Conservation (phyloP, 2,888 invertebrate species). For the Rhamnusium bicolor region DNA sequence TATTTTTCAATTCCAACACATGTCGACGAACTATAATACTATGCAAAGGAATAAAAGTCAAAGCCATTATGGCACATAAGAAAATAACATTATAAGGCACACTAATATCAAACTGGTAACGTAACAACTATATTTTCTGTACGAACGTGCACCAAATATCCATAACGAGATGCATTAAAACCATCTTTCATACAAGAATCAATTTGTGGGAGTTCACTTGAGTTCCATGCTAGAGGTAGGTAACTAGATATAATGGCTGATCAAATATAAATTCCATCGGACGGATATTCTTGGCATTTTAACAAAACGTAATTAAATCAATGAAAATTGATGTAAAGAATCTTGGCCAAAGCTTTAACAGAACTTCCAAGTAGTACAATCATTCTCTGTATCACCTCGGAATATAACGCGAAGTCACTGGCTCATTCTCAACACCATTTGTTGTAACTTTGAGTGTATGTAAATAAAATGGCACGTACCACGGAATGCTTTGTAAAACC, state of each 20-base stretch:
- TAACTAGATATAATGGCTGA: conserved; percentile 88
- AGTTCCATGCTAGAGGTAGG: conserved; percentile 85
- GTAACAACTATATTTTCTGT: conserved; percentile 92
- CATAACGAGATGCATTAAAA: conserved; percentile 78
- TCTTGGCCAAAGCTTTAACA: conserved; percentile 84
- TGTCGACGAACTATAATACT: conserved; percentile 93
- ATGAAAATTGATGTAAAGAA: conserved; percentile 87
- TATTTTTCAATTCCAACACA: conserved; percentile 71
- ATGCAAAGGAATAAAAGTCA: conserved; percentile 96
- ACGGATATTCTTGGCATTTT: conserved; percentile 99
- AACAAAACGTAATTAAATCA: conserved; percentile 96
- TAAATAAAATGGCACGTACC: conserved; percentile 88
- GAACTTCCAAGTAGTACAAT: conserved; percentile 91
- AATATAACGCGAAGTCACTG: conserved; percentile 75
- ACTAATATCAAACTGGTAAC: conserved; percentile 97
- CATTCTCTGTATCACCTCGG: conserved; percentile 89
- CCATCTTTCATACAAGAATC: conserved; percentile 79
- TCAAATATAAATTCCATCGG: conserved; percentile 97
- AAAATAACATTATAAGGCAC: conserved; percentile 99
- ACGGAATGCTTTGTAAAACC: conserved; percentile 91
- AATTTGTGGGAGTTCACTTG: conserved; percentile 82
- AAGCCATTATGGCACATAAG: conserved; percentile 96
- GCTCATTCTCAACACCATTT: conserved; percentile 75
- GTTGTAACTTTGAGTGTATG: conserved; percentile 84
- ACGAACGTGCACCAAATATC: conserved; percentile 83